These are phyloP conservation scores for Marmota flaviventris DNA, from an alignment of 2,113 vertebrate genomes.

Conservation along the genomic window DNA sequence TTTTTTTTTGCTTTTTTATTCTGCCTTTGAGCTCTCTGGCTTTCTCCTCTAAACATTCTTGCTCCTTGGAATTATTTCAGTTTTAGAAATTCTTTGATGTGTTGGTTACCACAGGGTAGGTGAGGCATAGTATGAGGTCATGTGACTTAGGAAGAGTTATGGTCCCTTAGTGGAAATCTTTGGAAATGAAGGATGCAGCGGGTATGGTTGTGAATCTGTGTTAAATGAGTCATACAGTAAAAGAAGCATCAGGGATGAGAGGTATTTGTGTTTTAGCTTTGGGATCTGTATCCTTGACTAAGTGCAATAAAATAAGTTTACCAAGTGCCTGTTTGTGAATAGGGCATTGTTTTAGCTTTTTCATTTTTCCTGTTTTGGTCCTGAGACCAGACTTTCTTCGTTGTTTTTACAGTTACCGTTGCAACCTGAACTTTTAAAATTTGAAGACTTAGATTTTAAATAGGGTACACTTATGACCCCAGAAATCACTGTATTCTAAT, in stretches of 20 bases:
- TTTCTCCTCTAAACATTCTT: not conserved
- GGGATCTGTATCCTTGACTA: conserved; percentile 6
- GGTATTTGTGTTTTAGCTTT: not conserved
- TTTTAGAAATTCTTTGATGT: not conserved
- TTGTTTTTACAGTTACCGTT: not conserved
- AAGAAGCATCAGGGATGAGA: not conserved
- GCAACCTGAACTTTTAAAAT: not conserved
- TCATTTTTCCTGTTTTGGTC: not conserved
- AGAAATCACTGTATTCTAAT: not conserved
- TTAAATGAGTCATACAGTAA: not conserved
- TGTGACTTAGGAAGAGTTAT: not conserved
- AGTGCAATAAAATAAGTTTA: not conserved
- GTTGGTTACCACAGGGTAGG: not conserved
- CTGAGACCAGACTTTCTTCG: not conserved
- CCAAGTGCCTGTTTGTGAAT: not conserved
- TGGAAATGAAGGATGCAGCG: not conserved
- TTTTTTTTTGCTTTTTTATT: not conserved
- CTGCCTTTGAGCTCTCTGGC: not conserved
- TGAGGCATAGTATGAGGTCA: not conserved
- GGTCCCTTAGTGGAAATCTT: not conserved
- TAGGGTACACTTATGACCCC: not conserved
- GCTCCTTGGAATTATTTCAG: not conserved
- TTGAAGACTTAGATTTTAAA: not conserved
- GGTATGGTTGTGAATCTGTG: not conserved
- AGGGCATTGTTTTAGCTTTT: not conserved